A percentile compares a stretch with the other conserved stretches of the same genome.
phyloP scores from a whole-genome alignment of 2,888 invertebrate genomes.

The Drosophila pullipes region DNA sequence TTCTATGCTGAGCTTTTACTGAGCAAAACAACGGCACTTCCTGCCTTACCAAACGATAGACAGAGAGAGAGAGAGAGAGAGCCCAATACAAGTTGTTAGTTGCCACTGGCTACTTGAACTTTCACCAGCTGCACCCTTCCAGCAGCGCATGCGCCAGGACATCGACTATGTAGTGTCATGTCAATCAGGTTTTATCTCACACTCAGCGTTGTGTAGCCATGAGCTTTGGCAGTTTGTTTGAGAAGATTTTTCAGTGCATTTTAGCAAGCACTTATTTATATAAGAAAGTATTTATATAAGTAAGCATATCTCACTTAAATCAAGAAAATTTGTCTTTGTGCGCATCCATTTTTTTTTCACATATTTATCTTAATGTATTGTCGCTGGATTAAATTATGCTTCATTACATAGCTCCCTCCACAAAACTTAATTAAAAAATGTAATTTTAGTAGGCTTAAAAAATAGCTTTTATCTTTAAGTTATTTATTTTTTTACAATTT shows the following conservation, averaged over 20 bases:
- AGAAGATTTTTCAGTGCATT: not conserved
- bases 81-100: constrained; percentile 37
- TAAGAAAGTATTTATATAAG: not conserved
- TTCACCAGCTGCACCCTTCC: constrained; percentile 40
- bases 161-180: not conserved
- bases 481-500: too few species aligned
- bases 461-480: too few species aligned
- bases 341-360: not conserved
- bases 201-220: not conserved
- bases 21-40: constrained; percentile 21
- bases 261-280: not conserved
- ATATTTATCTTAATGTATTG: not conserved
- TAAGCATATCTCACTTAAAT: not conserved
- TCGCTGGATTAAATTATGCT: not conserved
- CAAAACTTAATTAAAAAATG: too few species aligned
- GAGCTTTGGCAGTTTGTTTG: constrained; percentile 10
- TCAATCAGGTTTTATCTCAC: constrained; percentile 6
- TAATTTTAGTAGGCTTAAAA: too few species aligned
- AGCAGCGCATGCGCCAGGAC: constrained; percentile 48
- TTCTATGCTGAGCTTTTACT: constrained; percentile 46
- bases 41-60: constrained; percentile 17
- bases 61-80: constrained; percentile 14
- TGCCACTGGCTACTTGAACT: constrained; percentile 42
- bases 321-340: not conserved
- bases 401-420: too few species aligned